Evolutionary conservation across 2,797 vertebrate genomes (phyloP).

Genomic region (Sebastolobus alascanus): DNA sequence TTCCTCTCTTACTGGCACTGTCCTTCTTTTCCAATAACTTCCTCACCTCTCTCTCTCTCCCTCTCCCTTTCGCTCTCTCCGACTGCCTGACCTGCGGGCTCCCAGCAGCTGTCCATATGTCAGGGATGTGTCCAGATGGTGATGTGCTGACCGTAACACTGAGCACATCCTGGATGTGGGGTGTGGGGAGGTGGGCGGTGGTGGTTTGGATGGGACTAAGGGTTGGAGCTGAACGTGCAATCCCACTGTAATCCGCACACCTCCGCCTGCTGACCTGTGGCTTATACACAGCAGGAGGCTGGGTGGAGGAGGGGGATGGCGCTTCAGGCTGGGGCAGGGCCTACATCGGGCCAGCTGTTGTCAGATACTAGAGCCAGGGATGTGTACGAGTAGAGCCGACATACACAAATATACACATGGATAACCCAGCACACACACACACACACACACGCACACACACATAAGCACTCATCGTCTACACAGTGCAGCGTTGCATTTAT

Average conservation of each 20-base stretch:
- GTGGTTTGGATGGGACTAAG: slow-evolving; percentile 39
- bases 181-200: slow-evolving; percentile 48
- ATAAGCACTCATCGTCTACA: slow-evolving; percentile 34
- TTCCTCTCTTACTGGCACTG: slow-evolving; percentile 19
- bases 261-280: slow-evolving; percentile 78
- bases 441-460: slow-evolving; percentile 18
- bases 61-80: slow-evolving; percentile 25
- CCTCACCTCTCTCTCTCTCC: slow-evolving; percentile 13
- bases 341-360: slow-evolving; percentile 77
- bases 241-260: slow-evolving; percentile 83
- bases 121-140: slow-evolving; percentile 87
- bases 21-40: slow-evolving; percentile 16
- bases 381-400: slow-evolving; percentile 38
- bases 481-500: slow-evolving; percentile 48
- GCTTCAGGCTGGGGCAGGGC: slow-evolving; percentile 41
- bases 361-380: slow-evolving; percentile 57
- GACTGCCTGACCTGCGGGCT: slow-evolving; percentile 59
- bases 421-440: slow-evolving; percentile 34
- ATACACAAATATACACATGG: slow-evolving; percentile 51
- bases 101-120: slow-evolving; percentile 84
- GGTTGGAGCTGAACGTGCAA: slow-evolving; percentile 67
- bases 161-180: slow-evolving; percentile 73
- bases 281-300: slow-evolving; percentile 61
- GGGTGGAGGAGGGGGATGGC: slow-evolving; percentile 1
- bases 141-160: slow-evolving; percentile 81